These are phyloP conservation scores for Cryptoprocta ferox DNA, from an alignment of 2,797 vertebrate species.

Conservation along the genomic window DNA sequence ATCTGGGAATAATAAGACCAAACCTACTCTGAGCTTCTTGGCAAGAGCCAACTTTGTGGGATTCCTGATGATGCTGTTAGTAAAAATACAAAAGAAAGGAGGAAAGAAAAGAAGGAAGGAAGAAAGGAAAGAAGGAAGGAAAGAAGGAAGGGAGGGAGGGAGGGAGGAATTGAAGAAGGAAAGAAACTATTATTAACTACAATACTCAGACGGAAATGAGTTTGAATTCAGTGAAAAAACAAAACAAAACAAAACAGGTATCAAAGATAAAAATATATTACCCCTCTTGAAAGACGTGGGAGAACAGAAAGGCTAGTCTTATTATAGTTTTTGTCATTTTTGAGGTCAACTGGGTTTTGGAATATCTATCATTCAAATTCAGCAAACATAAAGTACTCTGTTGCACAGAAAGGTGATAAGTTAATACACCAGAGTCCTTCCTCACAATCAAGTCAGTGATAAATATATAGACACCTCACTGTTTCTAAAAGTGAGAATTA, in stretches of 20 bases:
- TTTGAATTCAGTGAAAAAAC: not conserved
- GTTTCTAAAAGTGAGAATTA: not conserved
- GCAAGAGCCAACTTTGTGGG: not conserved
- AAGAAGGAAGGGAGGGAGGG: not conserved
- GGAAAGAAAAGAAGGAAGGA: no score
- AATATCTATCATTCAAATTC: constrained; percentile 14
- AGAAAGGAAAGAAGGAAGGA: not conserved
- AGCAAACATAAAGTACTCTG: not conserved
- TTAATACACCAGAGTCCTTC: not conserved
- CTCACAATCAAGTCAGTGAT: not conserved
- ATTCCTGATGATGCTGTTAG: not conserved
- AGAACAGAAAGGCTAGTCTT: not conserved
- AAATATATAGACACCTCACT: not conserved
- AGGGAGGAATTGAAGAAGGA: not conserved
- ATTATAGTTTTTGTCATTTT: not conserved
- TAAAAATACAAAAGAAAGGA: not conserved
- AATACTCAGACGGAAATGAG: not conserved
- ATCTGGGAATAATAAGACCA: constrained; percentile 38
- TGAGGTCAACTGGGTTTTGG: not conserved
- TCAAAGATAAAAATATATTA: not conserved
- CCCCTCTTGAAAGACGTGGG: not conserved
- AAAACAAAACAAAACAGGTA: not conserved
- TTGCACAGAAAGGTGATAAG: not conserved
- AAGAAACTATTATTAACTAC: not conserved
- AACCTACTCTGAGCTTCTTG: not conserved